Conservation (phyloP, 2,797 vertebrate genomes). For the Phylloscopus collybita region DNA sequence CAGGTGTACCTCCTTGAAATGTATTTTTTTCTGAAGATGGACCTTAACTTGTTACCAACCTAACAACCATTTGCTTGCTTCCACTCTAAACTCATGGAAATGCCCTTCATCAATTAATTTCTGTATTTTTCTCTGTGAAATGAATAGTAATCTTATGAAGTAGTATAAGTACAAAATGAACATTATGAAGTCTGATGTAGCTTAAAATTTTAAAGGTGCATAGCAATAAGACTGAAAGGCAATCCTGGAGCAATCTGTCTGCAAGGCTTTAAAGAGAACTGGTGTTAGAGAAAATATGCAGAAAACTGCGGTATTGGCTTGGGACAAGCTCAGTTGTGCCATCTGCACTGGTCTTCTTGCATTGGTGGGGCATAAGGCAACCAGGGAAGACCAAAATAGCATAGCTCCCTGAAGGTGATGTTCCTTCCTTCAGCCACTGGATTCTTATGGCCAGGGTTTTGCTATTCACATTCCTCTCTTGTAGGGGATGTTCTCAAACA, state of each 20-base stretch:
- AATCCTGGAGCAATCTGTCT: not conserved
- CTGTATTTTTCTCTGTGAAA: not conserved
- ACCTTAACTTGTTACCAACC: not conserved
- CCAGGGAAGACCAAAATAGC: constrained; percentile 15
- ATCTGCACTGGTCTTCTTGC: not conserved
- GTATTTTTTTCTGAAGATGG: not conserved
- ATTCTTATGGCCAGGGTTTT: not conserved
- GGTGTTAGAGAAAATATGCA: not conserved
- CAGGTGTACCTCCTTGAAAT: not conserved
- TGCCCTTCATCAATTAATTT: not conserved
- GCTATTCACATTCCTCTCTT: not conserved
- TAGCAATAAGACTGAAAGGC: not conserved
- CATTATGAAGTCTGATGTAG: not conserved
- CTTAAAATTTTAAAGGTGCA: not conserved
- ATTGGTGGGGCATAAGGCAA: not conserved
- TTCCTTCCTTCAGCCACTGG: not conserved
- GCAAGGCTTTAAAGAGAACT: not conserved
- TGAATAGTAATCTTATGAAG: not conserved
- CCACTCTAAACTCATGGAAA: not conserved
- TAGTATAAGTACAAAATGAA: not conserved
- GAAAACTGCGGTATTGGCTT: not conserved
- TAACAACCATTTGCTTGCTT: not conserved
- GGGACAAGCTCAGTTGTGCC: not conserved
- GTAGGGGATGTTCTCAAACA: constrained; percentile 48
- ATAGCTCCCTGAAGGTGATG: not conserved